Base-by-base conservation (phyloP, 1,140 invertebrate species). In the Rhopalosiphum padi region DNA sequence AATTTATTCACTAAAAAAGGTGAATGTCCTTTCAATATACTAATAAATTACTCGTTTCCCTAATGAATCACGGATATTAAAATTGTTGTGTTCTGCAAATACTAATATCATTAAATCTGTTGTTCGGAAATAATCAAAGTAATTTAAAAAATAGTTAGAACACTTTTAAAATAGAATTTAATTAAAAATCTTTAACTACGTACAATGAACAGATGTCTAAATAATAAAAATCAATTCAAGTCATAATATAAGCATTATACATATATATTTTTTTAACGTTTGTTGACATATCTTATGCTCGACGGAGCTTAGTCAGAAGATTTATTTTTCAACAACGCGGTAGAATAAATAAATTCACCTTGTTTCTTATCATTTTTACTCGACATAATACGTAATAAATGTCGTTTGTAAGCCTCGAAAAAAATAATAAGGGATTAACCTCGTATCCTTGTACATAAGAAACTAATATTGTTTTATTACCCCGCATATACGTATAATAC, bases 401-500 rank as follows among this genome's bases (percentile, higher is more conserved):
- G 35, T 37, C 82, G 37, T 85, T 85, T 41, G 21, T 85, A 41
- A 85, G 35, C 41, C 35, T 85, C 37, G 22, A 41, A 83, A 82
- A 37, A 35, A 35, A 85, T 41, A 85, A 85, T 41, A 43, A 85
- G 41, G 83, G 41, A 85, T 85, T 85, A 85, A 85, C 41, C 23
- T 43, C 83, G 41, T 41, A 37, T 41, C 41, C 83, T 41, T 43
- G 22, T 23, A 23, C 41, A 77, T 77, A 77, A 68, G 30, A 4
- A 68, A 77, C 60, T 68, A 68, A 68, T 68, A 68, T 68, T 68
- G 60, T 68, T 68, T 68, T 68, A 68, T 68, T 68, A 68, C 60
- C 25, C 11, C 8, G 9, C 60, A 68, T 60, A 30, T 60, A 68
- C 30, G 60, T n/a, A 68, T 30, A 60, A 30, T 68, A 68, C 30